Evolutionary conservation across 1,140 invertebrate species (phyloP).

Genomic region (Arctopsyche grandis): DNA sequence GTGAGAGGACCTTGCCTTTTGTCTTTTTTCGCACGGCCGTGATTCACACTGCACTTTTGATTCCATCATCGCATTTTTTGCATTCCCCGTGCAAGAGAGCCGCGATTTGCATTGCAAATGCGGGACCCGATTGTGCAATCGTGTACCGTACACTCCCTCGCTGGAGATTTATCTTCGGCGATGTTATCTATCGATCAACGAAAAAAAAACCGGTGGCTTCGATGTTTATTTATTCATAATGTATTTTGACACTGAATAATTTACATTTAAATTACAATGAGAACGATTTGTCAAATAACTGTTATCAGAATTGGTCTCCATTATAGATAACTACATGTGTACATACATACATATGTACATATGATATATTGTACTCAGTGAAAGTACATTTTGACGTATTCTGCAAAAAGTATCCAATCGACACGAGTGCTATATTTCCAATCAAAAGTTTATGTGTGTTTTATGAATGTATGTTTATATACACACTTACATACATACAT

Average conservation of each 20-base stretch:
- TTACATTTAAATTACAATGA: background rate
- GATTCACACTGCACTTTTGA: slow-evolving; percentile 33
- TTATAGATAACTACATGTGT: no score
- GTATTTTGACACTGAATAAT: background rate
- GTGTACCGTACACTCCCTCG: background rate
- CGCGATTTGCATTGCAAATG: slow-evolving; percentile 34
- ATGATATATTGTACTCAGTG: no score
- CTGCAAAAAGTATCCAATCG: no score
- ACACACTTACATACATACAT: no score
- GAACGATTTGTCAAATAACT: background rate
- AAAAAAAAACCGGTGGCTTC: background rate
- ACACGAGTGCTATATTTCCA: no score
- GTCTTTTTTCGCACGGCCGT: slow-evolving; percentile 29
- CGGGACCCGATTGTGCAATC: background rate
- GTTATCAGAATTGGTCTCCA: no score
- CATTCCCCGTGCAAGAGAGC: background rate
- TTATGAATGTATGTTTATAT: no score
- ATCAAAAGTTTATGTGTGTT: no score
- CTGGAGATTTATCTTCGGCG: slow-evolving; percentile 5
- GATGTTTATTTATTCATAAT: background rate
- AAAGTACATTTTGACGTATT: no score
- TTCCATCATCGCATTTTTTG: slow-evolving; percentile 28
- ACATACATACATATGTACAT: no score
- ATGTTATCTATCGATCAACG: background rate
- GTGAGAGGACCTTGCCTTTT: background rate